Base-by-base conservation (phyloP, 2,888 invertebrate genomes). In the Tachina grossa region DNA sequence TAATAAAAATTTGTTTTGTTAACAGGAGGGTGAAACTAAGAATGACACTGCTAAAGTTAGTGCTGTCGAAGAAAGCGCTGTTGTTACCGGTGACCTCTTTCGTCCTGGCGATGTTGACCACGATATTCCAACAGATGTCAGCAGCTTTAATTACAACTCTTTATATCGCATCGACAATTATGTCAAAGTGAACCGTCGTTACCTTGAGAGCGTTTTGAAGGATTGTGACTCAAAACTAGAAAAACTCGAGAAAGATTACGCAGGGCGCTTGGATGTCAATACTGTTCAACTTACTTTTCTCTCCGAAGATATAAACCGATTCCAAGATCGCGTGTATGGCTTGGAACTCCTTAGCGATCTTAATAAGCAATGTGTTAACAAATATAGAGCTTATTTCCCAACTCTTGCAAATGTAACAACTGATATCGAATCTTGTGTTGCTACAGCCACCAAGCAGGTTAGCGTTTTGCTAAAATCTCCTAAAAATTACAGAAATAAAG, bases 291-390 rank as follows among this genome's bases (percentile, higher is more conserved):
- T 31, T 1, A 43, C 19, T 4, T 19, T 86, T 13, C 13, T 86
- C 11, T 10, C 76, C 2, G 49, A 59, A 1, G 57, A 59, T 16
- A n/a, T 86, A 22, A 49, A 47, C 6, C 65, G 83, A 55, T 31
- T 65, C 5, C 65, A 86, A 45, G 68, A 80, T 10, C 22, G 59
- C 0, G 47, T 86, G 16, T 9, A 68, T 45, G 84, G 87, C 2
- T 49, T 86, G 8, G 83, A 83, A 41, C 10, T 79, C 47, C 55
- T 87, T 2, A 59, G 69, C 11, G 75, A 74, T n/a, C 55, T 84
- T 9, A 76, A 61, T n/a, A 87, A 82, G 22, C 63, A 84, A 14
- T 88, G 88, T 45, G 83, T 88, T 1, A 68, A 72, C 10, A 83
- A 83, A 47, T 86, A 87, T 59, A 68, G 78, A 16, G 2, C 9